These are phyloP conservation scores for Gobio gobio DNA, from an alignment of 2,113 vertebrate genomes.

Conservation along the genomic window DNA sequence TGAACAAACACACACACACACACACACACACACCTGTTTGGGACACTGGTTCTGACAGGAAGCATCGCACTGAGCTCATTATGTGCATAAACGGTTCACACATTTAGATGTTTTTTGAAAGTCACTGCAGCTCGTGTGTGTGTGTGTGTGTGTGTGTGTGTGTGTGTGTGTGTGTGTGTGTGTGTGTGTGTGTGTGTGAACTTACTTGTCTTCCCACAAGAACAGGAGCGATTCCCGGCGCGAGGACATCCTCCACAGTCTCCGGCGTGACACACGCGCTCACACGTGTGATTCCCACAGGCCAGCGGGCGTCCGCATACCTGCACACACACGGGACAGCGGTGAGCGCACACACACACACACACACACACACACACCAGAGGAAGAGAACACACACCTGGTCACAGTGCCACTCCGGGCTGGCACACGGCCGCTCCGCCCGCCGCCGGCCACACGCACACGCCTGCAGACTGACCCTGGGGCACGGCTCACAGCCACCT, in stretches of 20 bases:
- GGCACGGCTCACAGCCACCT: conserved; percentile 88
- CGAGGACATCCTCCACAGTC: conserved; percentile 91
- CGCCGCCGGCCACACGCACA: conserved; percentile 86
- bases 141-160: neutral
- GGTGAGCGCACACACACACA: neutral
- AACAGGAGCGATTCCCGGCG: conserved; percentile 88
- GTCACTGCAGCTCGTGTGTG: neutral
- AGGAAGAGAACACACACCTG: conserved; percentile 69
- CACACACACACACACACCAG: neutral
- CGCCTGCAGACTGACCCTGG: conserved; percentile 86
- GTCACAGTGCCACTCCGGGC: conserved; percentile 87
- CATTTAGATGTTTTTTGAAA: too few relatives aligned
- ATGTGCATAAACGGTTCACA: too few relatives aligned
- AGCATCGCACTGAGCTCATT: too few relatives aligned
- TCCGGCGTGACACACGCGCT: conserved; percentile 84
- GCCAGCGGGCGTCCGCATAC: conserved; percentile 83
- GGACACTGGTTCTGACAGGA: too few relatives aligned
- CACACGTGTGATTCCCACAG: conserved; percentile 94
- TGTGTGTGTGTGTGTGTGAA: neutral
- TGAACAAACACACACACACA: conserved; percentile 60
- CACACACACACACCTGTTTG: too few relatives aligned
- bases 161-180: neutral
- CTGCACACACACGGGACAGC: conserved; percentile 65
- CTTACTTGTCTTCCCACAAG: conserved; percentile 91
- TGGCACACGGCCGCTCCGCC: conserved; percentile 86